Percentiles rank a stretch among this genome's conserved stretches.
These are phyloP conservation scores for Rattus rattus DNA, from an alignment of 2,113 vertebrate species.

Conservation along the genomic window DNA sequence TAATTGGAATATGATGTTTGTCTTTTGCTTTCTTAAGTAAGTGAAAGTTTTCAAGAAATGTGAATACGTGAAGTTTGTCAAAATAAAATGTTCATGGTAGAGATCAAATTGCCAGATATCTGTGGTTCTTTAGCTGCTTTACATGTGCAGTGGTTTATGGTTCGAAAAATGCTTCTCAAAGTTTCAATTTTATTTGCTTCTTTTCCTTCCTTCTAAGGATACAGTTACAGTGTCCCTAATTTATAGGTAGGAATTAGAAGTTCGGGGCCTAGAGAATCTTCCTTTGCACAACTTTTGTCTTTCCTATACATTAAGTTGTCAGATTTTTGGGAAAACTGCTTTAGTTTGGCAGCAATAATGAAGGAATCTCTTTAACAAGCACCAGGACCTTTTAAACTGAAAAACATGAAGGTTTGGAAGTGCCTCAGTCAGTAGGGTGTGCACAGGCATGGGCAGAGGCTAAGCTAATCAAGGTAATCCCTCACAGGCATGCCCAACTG, in stretches of 20 bases:
- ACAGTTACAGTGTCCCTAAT: neutral
- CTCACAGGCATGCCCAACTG: neutral
- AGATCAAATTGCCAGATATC: slow-evolving; percentile 47
- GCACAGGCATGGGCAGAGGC: neutral
- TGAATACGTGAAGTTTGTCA: slow-evolving; percentile 72
- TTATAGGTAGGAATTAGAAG: slow-evolving; percentile 6
- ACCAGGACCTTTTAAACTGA: neutral
- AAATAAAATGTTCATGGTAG: slow-evolving; percentile 82
- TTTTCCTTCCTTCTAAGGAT: neutral
- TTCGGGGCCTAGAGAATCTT: neutral
- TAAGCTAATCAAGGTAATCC: neutral
- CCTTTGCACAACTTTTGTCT: neutral
- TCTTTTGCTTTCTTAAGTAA: slow-evolving; percentile 74
- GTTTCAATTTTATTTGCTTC: neutral
- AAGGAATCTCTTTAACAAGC: slow-evolving; percentile 3
- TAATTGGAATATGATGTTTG: slow-evolving; percentile 71
- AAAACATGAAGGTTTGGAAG: neutral
- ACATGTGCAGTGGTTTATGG: neutral
- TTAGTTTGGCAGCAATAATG: neutral
- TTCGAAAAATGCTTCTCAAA: slow-evolving; percentile 16
- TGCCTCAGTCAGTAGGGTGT: neutral
- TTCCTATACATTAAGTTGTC: neutral
- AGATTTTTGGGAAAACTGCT: neutral
- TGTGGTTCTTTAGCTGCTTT: neutral
- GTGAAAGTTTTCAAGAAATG: slow-evolving; percentile 62